Percentiles rank a stretch among this genome's conserved stretches.
These are phyloP conservation scores for Oryzias sinensis DNA, from an alignment of 2,797 vertebrate genomes.

Conservation along the genomic window DNA sequence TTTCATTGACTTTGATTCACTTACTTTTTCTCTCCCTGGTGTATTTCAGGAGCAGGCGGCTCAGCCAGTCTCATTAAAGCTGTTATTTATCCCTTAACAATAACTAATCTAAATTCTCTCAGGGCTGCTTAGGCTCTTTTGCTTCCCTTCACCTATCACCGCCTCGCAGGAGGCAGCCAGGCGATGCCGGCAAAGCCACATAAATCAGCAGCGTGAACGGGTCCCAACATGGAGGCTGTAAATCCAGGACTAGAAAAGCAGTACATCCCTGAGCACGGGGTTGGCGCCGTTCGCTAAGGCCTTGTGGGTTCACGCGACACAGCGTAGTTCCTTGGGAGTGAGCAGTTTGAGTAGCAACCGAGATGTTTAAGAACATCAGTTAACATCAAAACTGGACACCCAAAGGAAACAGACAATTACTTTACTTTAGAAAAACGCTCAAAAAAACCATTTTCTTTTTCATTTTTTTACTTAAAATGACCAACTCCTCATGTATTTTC, in stretches of 20 bases:
- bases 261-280: constrained; percentile 35
- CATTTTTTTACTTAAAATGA: too few species aligned
- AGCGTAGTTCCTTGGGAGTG: background rate
- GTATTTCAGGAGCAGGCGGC: constrained; percentile 12
- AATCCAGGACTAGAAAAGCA: constrained; percentile 54
- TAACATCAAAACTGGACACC: too few species aligned
- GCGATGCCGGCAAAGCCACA: constrained; percentile 45
- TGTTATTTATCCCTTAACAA: constrained; percentile 66
- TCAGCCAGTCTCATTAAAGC: constrained; percentile 45
- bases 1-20: background rate
- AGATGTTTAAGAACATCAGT: constrained; percentile 18
- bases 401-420: too few species aligned
- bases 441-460: too few species aligned
- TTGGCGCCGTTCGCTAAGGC: constrained; percentile 9
- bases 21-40: constrained; percentile 10
- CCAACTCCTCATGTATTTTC: too few species aligned
- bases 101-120: constrained; percentile 52
- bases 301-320: constrained; percentile 20
- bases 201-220: constrained; percentile 66
- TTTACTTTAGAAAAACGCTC: too few species aligned
- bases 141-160: constrained; percentile 60
- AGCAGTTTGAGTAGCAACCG: background rate
- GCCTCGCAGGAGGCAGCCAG: constrained; percentile 58
- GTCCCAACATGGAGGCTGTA: constrained; percentile 46
- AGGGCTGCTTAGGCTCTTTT: constrained; percentile 50